Base-by-base conservation (phyloP, 2,888 invertebrate species). In the Philereme transversata region DNA sequence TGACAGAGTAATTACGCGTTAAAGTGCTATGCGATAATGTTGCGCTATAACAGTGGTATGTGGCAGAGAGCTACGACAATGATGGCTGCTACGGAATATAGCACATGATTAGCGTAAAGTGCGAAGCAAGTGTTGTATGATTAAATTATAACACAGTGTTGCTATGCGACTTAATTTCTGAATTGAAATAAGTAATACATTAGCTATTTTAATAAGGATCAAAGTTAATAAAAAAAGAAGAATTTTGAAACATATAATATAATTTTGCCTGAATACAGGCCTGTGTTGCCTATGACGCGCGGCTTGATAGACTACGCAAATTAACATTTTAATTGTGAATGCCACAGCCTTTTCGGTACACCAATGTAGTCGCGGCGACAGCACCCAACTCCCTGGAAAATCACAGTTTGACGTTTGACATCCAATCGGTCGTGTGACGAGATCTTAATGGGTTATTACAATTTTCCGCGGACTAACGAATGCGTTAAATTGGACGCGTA, bases 391-490 rank as follows among this genome's bases (percentile, higher is more conserved):
- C 73, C 71, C 73, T 76, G 84, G 86, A 85, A 87, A 84, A 86
- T 86, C 82, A 79, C 78, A 68, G 70, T 69, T 61, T 73, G 77
- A 86, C 86, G 72, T 69, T 64, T 74, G 78, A 87, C 86, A 83
- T 71, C 80, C 88, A 87, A 88, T 90, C 83, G 77, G 70, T 75
- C 77, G 70, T 78, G 68, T 87, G 90, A 90, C 90, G 78, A 81
- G 81, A 72, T 74, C 66, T 77, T 89, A 88, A 89, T 90, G 72
- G 87, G 87, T 81, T 88, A 88, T 87, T 86, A 83, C 86, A 84
- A 88, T 87, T 86, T 82, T 73, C 74, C 75, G 67, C 75, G 71
- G 67, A 65, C 76, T 76, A 77, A 68, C 71, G 67, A 76, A 76
- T 79, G 71, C 70, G 77, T 77, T 80, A 81, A 81, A 86, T 83